Conservation (phyloP, 2,113 vertebrate genomes). For the Mormoops blainvillei region DNA sequence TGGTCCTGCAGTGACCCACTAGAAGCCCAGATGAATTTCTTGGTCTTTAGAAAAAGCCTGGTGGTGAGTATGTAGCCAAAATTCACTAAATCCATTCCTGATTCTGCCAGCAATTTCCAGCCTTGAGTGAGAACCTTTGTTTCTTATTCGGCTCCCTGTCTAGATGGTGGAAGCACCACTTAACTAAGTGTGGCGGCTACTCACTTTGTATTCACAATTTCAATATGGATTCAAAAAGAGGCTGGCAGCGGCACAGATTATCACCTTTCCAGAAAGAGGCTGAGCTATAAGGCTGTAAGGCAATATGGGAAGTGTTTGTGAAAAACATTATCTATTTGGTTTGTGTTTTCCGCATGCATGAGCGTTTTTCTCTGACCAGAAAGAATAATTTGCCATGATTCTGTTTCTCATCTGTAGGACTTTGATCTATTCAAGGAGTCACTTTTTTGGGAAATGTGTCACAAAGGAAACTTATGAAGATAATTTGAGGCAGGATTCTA, state of each 20-base stretch:
- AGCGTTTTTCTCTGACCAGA: background rate
- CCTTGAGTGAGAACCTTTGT: background rate
- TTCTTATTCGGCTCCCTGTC: background rate
- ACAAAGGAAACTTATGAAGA: background rate
- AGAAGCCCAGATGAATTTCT: background rate
- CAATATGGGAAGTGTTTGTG: background rate
- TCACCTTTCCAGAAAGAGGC: background rate
- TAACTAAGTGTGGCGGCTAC: background rate
- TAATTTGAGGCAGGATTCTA: background rate
- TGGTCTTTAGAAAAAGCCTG: background rate
- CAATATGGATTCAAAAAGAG: background rate
- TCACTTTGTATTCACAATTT: background rate
- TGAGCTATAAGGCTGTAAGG: background rate
- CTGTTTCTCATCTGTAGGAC: background rate
- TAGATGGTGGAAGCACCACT: background rate
- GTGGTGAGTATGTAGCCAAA: background rate
- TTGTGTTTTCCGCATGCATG: background rate
- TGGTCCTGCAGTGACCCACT: background rate
- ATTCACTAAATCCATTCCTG: background rate
- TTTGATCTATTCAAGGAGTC: background rate
- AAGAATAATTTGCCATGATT: background rate
- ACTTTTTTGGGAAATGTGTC: background rate
- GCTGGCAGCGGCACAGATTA: background rate
- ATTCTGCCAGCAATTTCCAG: background rate
- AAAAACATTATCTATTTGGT: background rate